Conservation (phyloP, 2,797 vertebrate species). For the Denticeps clupeoides region DNA sequence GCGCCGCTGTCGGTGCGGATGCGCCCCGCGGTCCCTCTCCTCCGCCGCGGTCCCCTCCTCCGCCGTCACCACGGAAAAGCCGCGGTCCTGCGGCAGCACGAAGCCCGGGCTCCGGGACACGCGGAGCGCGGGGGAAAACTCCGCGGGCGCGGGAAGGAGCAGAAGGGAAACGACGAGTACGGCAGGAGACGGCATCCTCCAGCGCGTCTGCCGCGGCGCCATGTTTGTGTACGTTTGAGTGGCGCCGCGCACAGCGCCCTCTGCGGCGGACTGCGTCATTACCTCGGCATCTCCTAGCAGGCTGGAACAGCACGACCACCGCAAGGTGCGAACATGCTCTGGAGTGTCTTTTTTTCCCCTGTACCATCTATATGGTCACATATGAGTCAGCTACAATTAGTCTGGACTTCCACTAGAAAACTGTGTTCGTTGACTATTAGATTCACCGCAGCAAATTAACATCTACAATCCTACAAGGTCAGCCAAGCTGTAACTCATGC, state of each 20-base stretch:
- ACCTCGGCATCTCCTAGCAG: too few relatives aligned
- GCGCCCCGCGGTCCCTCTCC: background rate
- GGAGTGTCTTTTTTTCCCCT: too few relatives aligned
- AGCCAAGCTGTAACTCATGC: too few relatives aligned
- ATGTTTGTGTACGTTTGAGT: conserved; percentile 68
- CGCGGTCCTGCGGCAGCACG: conserved; percentile 54
- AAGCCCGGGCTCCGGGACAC: conserved; percentile 38
- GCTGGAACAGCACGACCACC: too few relatives aligned
- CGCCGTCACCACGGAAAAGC: conserved; percentile 53
- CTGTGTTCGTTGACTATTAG: too few relatives aligned
- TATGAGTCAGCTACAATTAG: too few relatives aligned
- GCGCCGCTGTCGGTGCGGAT: conserved; percentile 52
- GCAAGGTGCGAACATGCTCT: too few relatives aligned
- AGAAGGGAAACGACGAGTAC: conserved; percentile 37
- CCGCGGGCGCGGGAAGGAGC: conserved; percentile 34
- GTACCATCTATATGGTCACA: too few relatives aligned
- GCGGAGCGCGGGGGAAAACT: conserved; percentile 38
- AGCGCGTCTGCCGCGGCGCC: conserved; percentile 50
- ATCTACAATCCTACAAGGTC: too few relatives aligned
- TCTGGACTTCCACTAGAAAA: too few relatives aligned
- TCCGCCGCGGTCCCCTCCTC: conserved; percentile 31
- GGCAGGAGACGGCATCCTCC: conserved; percentile 49
- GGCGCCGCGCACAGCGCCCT: background rate
- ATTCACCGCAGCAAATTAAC: too few relatives aligned
- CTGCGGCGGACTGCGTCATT: background rate